Conservation (phyloP, 1,140 invertebrate species). For the Zaprionus ghesquierei region DNA sequence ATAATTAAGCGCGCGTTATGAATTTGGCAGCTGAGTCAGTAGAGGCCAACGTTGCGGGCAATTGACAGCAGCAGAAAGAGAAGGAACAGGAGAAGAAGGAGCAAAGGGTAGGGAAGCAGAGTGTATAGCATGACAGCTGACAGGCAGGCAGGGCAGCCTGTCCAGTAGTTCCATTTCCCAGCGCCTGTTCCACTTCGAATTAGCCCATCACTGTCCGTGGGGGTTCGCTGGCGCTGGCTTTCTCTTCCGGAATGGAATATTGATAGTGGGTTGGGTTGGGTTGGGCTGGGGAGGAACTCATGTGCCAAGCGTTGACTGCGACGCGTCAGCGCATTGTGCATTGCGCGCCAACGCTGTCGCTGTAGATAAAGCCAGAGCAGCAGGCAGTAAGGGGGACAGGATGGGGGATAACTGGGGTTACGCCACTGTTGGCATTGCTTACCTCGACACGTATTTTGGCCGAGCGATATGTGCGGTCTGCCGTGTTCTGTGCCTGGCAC, state of each 20-base stretch:
- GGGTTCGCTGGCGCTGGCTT: background rate
- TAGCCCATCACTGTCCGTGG: slow-evolving; percentile 66
- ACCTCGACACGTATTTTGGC: slow-evolving; percentile 87
- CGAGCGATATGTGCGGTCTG: slow-evolving; percentile 87
- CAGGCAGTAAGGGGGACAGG: background rate
- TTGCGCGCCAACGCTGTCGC: background rate
- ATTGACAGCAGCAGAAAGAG: slow-evolving; percentile 7
- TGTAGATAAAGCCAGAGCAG: slow-evolving; percentile 38
- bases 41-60: background rate
- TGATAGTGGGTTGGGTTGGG: slow-evolving; percentile 69
- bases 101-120: background rate
- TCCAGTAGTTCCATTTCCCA: slow-evolving; percentile 9
- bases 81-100: background rate
- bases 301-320: slow-evolving; percentile 50
- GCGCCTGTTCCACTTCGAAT: slow-evolving; percentile 44
- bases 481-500: slow-evolving; percentile 90
- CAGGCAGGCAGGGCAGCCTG: background rate
- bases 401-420: background rate
- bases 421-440: slow-evolving; percentile 39
- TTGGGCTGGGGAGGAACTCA: too few species aligned
- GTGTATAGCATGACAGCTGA: background rate
- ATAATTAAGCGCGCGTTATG: slow-evolving; percentile 26
- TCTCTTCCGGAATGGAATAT: slow-evolving; percentile 47
- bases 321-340: slow-evolving; percentile 50
- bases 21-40: slow-evolving; percentile 26